Base-by-base conservation (phyloP, 1,140 invertebrate genomes). In the Antheraea mylitta region DNA sequence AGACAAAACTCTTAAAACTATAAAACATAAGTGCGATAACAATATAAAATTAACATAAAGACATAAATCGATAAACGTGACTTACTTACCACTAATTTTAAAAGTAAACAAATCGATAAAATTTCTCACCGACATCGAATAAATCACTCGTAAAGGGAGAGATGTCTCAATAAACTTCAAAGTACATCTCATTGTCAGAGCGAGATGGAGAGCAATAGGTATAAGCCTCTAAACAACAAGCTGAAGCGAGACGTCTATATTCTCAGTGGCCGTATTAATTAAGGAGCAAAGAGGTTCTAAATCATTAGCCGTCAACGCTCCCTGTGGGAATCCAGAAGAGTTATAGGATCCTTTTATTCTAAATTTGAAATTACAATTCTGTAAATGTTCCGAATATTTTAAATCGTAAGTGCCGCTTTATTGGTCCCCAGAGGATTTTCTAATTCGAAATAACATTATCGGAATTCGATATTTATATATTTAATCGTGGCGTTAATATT, bases 311-410 rank as follows among this genome's bases (percentile, higher is more conserved):
- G 89, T 91, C 89, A 77, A 80, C 87, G 86, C 87, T 78, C 88
- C 87, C 89, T 87, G 87, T 89, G 89, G 89, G 89, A 90, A 89
- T 82, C 85, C 81, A 76, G 68, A 81, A 89, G 89, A 91, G 82
- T 90, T 91, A 91, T 91, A 82, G 79, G 81, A 78, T 48, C 75
- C 81, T 86, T 89, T 89, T 89, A 89, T 91, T 91, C 89, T 91
- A 91, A 89, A 89, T 90, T 91, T 91, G 88, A 87, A 90, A 89
- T 89, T 90, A 90, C 84, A 85, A 86, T 89, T 87, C 87, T 82
- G 84, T 88, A 81, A 86, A 83, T 77, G 82, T 78, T 85, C 78
- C 76, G 83, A 87, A 90, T 90, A 81, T 82, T 85, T 89, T 83
- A 80, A 83, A 85, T 74, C 64, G 71, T 68, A 63, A 45, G 63